Evolutionary conservation across 2,797 vertebrate genomes (phyloP), one percentile per base, ranked within the genome.

Genomic region (Lutjanus campechanus): DNA sequence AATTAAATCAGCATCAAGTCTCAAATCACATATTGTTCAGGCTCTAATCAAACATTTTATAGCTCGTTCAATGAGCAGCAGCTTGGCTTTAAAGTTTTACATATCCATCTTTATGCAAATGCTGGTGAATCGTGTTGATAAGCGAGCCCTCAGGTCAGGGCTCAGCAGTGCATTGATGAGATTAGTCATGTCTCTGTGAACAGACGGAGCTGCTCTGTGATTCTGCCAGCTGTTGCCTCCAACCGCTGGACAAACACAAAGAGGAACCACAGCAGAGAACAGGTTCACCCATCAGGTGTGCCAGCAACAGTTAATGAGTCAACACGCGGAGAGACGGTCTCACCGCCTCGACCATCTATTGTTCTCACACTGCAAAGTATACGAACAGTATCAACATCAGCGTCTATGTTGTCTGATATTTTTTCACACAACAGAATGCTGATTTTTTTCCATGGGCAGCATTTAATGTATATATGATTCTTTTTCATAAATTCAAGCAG

Each of bases 241-340:
- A 62, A 79, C 68, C 22, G 8, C 82, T 61, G 58, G 20, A 76
- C n/a, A 55, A 20, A 50, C 11, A 50, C 60, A 62, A 2, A 2
- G n/a, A 19, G 58, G 40, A 77, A 36, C 63, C 73, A 67, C 81
- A 25, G 12, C 46, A 59, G 69, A 68, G 69, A 89, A 86, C 84
- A 77, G 85, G 78, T 91, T 88, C 22, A 55, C 62, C 82, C 25
- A 36, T 76, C 55, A 49, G 19, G 40, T 9, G 4, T 69, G 73
- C 71, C 79, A 72, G 22, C 5, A 36, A 15, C 73, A 59, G 53
- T 47, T 62, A 62, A 65, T 62, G 67, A 71, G 29, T 78, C 11
- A 65, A 74, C 81, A 82, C 82, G 80, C 71, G 69, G 49, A 1
- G 60, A 84, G 60, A 73, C 62, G 5, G 12, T 10, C 4, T 56